Conservation (phyloP, 2,113 vertebrate species). For the Capreolus pygargus region DNA sequence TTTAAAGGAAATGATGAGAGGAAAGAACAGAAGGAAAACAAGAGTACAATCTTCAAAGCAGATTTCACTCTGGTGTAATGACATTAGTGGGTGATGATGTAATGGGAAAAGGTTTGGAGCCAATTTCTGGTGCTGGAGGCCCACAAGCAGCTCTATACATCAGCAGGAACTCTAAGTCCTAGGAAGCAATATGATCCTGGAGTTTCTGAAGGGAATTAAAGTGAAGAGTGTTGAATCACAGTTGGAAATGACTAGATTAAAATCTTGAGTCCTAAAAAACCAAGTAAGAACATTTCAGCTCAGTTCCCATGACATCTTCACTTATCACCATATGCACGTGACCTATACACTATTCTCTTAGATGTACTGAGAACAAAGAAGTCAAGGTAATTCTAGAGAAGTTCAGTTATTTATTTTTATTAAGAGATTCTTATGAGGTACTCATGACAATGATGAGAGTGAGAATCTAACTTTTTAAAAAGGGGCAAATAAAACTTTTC, state of each 20-base stretch:
- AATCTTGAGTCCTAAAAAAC: slow-evolving; percentile 40
- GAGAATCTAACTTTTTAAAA: background rate
- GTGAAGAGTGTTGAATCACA: background rate
- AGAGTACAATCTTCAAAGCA: slow-evolving; percentile 34
- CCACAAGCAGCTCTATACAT: slow-evolving; percentile 48
- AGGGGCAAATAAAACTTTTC: background rate
- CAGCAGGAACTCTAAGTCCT: slow-evolving; percentile 42
- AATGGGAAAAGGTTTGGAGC: slow-evolving; percentile 59
- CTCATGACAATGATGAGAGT: slow-evolving; percentile 5
- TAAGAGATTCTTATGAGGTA: slow-evolving; percentile 23
- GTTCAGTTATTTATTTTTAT: slow-evolving; percentile 25
- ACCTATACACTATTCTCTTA: background rate
- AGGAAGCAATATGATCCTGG: slow-evolving; percentile 24
- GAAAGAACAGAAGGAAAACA: background rate
- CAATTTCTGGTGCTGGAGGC: slow-evolving; percentile 34
- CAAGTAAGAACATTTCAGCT: background rate
- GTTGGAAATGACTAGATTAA: slow-evolving; percentile 44
- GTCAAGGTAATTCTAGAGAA: slow-evolving; percentile 1
- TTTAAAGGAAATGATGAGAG: background rate
- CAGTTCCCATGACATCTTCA: background rate
- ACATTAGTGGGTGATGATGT: background rate
- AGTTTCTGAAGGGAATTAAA: slow-evolving; percentile 49
- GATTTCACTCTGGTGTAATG: slow-evolving; percentile 1
- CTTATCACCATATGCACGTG: background rate
- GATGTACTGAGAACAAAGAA: background rate